These are phyloP conservation scores for Vanessa cardui DNA, from an alignment of 2,888 invertebrate genomes.

Conservation along the genomic window DNA sequence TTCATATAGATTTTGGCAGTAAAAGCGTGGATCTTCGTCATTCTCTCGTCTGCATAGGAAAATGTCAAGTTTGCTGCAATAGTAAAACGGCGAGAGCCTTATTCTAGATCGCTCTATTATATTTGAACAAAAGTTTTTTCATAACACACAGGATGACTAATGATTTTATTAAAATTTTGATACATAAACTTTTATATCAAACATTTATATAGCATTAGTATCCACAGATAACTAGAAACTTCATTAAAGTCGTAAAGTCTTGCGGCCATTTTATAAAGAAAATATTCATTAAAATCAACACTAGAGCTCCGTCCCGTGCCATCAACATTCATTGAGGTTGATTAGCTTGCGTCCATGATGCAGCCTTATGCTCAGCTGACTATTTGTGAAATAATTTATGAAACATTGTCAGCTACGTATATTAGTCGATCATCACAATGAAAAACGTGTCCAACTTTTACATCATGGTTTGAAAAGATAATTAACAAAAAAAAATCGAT, in stretches of 20 bases:
- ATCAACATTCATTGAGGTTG: conserved; percentile 56
- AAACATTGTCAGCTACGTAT: conserved; percentile 18
- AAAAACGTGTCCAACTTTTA: not conserved
- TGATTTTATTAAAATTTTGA: not conserved
- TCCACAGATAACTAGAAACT: conserved; percentile 9
- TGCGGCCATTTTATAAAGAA: conserved; percentile 15
- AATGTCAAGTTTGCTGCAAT: conserved; percentile 35
- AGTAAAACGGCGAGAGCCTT: conserved; percentile 5
- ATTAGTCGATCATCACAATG: not conserved
- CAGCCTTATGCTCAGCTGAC: conserved; percentile 19
- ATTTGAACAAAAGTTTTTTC: not conserved
- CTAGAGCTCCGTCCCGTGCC: conserved; percentile 30
- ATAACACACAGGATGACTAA: too few species aligned
- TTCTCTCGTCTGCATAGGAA: conserved; percentile 21
- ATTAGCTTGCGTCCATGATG: conserved; percentile 46
- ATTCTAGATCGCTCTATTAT: not conserved
- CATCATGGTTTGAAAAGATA: not conserved
- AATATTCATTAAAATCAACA: conserved; percentile 29
- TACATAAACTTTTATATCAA: not conserved
- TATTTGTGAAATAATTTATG: conserved; percentile 19
- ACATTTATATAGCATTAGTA: not conserved
- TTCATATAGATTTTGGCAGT: conserved; percentile 26
- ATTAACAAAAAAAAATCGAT: too few species aligned
- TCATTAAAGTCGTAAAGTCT: not conserved
- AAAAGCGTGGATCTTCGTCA: conserved; percentile 10